Evolutionary conservation across 2,888 invertebrate species (phyloP).

Genomic region (Sesamia inferens): DNA sequence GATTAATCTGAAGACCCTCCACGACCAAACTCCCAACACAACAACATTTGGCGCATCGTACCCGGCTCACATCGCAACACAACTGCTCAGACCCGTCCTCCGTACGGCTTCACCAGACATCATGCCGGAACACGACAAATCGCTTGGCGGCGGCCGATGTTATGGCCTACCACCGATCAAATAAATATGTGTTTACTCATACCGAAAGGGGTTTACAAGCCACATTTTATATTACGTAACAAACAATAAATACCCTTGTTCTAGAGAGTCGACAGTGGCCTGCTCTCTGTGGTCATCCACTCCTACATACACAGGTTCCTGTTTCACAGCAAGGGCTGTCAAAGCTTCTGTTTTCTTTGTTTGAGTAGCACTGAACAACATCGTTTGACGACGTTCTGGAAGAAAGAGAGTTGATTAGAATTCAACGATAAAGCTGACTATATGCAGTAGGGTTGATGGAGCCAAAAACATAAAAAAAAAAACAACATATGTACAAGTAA

Average conservation of each 20-base stretch:
- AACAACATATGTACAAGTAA: background rate
- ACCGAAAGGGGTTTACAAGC: background rate
- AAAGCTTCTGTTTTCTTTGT: constrained; percentile 97
- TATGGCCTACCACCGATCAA: no score
- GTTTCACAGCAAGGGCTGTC: constrained; percentile 96
- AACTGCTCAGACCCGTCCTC: no score
- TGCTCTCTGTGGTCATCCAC: constrained; percentile 96
- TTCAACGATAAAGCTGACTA: background rate
- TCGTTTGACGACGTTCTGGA: constrained; percentile 97
- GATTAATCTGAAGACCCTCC: no score
- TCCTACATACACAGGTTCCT: constrained; percentile 98
- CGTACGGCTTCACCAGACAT: no score
- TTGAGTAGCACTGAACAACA: constrained; percentile 99
- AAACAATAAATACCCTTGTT: constrained; percentile 91
- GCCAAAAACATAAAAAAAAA: background rate
- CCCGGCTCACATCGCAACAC: no score
- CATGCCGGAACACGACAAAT: no score
- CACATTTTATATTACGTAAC: background rate
- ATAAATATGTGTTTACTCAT: no score
- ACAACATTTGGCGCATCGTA: no score
- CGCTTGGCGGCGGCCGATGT: no score
- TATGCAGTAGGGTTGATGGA: no score
- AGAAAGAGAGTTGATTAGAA: constrained; percentile 45
- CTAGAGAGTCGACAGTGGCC: constrained; percentile 95
- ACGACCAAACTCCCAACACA: no score